Evolutionary conservation across 2,113 vertebrate species (phyloP).

Genomic region (Xerus inauris): DNA sequence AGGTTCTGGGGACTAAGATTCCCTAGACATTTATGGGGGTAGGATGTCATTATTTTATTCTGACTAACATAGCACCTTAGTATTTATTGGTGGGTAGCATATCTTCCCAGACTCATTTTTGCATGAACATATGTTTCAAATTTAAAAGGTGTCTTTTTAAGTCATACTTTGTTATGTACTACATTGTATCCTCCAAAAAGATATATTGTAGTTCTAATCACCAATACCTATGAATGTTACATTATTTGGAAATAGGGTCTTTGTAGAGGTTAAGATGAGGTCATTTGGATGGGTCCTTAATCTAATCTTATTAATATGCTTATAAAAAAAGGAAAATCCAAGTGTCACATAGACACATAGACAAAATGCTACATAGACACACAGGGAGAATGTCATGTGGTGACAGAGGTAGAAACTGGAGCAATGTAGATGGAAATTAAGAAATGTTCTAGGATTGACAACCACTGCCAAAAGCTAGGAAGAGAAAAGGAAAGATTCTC

Average conservation of each 20-base stretch:
- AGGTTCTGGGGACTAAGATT: neutral
- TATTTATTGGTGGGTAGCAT: neutral
- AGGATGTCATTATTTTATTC: neutral
- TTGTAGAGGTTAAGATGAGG: neutral
- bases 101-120: conserved; percentile 5
- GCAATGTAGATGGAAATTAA: neutral
- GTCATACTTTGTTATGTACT: neutral
- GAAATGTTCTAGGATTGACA: neutral
- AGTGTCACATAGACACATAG: neutral
- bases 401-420: neutral
- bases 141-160: neutral
- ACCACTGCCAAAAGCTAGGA: neutral
- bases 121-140: neutral
- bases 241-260: neutral
- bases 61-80: neutral
- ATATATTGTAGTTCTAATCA: neutral
- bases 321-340: neutral
- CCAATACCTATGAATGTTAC: neutral
- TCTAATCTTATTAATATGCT: neutral
- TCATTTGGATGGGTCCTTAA: neutral
- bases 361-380: neutral
- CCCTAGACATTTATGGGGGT: too few species aligned
- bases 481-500: neutral
- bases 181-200: neutral
- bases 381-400: neutral